Percentiles rank a stretch among this genome's conserved stretches.
Evolutionary conservation across 2,888 invertebrate species (phyloP).

Genomic region (Metellina segmentata): DNA sequence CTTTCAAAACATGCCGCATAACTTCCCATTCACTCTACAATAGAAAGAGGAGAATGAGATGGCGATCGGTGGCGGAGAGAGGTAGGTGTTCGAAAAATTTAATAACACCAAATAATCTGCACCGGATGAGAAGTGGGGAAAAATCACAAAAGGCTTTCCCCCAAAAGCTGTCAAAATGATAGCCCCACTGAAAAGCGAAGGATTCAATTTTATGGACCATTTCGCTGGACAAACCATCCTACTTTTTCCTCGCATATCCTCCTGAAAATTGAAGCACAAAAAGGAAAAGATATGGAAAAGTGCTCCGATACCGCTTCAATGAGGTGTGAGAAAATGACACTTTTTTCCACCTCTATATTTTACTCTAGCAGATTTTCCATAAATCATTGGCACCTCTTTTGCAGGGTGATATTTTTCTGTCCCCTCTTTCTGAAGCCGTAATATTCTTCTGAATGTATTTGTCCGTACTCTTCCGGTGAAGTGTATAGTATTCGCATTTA

Average conservation of each 20-base stretch:
- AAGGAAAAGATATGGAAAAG: constrained; percentile 59
- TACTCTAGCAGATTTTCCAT: constrained; percentile 54
- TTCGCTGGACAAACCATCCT: constrained; percentile 69
- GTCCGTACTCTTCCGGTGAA: constrained; percentile 4
- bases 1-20: constrained; percentile 20
- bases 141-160: constrained; percentile 42
- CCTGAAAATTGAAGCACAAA: constrained; percentile 43
- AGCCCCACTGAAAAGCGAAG: constrained; percentile 49
- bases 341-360: constrained; percentile 50
- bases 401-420: constrained; percentile 38
- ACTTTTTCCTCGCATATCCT: constrained; percentile 8
- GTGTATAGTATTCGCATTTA: constrained; percentile 13
- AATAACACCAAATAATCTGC: constrained; percentile 65
- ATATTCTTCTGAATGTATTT: constrained; percentile 19
- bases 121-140: not conserved
- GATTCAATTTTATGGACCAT: constrained; percentile 69
- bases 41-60: not conserved
- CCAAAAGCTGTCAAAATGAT: constrained; percentile 68
- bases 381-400: constrained; percentile 53
- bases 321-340: constrained; percentile 57
- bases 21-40: constrained; percentile 26
- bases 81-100: constrained; percentile 28
- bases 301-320: constrained; percentile 56
- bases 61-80: not conserved
- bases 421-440: not conserved